These are phyloP conservation scores for Bettongia penicillata DNA, from an alignment of 2,113 vertebrate genomes.

Conservation along the genomic window DNA sequence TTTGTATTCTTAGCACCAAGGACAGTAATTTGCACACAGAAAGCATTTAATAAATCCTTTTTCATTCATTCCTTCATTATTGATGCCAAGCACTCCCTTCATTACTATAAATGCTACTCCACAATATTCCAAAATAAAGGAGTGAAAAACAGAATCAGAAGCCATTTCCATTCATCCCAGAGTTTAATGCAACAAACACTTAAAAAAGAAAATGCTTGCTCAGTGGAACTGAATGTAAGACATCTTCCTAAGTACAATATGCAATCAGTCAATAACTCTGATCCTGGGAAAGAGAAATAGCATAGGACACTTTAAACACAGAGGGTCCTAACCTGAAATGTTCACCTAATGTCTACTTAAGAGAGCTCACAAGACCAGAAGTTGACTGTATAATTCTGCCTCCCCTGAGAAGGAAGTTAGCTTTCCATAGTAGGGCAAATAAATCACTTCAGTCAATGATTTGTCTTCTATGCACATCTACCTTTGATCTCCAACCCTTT, in stretches of 20 bases:
- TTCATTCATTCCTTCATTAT: neutral
- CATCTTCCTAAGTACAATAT: neutral
- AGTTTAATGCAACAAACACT: neutral
- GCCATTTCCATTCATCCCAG: neutral
- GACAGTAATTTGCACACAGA: neutral
- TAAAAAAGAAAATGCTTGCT: neutral
- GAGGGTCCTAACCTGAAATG: neutral
- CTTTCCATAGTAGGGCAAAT: conserved; percentile 36
- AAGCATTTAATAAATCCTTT: neutral
- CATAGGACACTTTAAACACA: neutral
- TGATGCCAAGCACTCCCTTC: too few relatives aligned
- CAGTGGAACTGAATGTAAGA: neutral
- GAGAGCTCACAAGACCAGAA: neutral
- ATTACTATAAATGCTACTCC: neutral
- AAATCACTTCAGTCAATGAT: conserved; percentile 59
- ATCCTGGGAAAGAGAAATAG: neutral
- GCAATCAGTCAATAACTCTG: neutral
- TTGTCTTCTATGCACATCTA: conserved; percentile 74
- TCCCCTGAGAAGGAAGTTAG: conserved; percentile 40
- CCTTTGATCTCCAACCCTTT: conserved; percentile 81
- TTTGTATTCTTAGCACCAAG: neutral
- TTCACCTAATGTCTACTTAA: neutral
- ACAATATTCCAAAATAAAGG: neutral
- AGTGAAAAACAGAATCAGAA: neutral
- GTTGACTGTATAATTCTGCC: neutral